Base-by-base conservation (phyloP, 2,113 vertebrate species). In the Bambusicola thoracicus region DNA sequence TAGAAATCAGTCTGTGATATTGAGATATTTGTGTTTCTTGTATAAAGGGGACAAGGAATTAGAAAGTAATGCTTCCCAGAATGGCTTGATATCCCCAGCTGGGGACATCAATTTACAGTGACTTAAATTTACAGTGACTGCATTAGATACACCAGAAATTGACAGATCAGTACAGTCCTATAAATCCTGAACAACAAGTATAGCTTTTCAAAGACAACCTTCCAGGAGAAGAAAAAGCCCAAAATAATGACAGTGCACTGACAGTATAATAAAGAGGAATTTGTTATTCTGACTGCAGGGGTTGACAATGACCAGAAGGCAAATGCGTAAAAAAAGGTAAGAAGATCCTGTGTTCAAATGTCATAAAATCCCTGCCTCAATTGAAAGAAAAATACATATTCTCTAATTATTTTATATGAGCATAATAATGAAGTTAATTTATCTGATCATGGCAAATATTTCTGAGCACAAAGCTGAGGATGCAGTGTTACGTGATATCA, bases 221-320 rank as follows among this genome's bases (percentile, higher is more conserved):
- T 93, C 12, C n/a, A 66, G 78, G 62, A 94, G 77, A 77, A 81
- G 48, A 53, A 81, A 68, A 56, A 80, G 17, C 40, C 62, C 51
- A 30, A 43, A 63, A 14, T 48, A 87, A 53, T 74, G 83, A 87
- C 51, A 94, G 80, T 40, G 80, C 32, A 24, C 67, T 95, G 95
- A 69, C 82, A 90, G 83, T 46, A 55, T 55, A 80, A 68, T 93
- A 78, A 75, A 87, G 81, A 83, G 40, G 70, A 77, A 80, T 87
- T 94, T 8, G 17, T 92, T 94, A 80, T 76, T 91, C 7, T 16
- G 49, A 59, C 74, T 90, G 85, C 75, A 82, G 83, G 61, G 70
- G 32, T 43, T 97, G 88, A 89, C 85, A 95, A 63, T 27, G 81
- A 75, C 89, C 74, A 68, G 83, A 85, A 70, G 96, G 78, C 22